These are phyloP conservation scores for Eupristina koningsbergeri DNA, from an alignment of 1,140 invertebrate genomes.

Conservation along the genomic window DNA sequence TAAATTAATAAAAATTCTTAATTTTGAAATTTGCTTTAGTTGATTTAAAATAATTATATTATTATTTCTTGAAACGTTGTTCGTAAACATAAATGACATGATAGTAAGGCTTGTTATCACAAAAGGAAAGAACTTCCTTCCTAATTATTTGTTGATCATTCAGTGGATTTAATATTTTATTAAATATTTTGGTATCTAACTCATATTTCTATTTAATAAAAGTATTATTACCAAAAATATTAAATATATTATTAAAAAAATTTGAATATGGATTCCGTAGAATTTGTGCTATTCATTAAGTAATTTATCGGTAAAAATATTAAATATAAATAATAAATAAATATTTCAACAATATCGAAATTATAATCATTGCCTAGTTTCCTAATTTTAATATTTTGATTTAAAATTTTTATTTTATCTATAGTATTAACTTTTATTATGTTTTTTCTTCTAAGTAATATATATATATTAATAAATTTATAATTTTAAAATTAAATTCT, in stretches of 20 bases:
- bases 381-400: too few relatives aligned
- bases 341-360: neutral
- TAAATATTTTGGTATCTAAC: constrained; percentile 5
- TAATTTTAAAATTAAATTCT: too few relatives aligned
- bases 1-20: too few relatives aligned
- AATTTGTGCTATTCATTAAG: neutral
- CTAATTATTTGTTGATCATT: constrained; percentile 26
- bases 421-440: too few relatives aligned
- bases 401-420: too few relatives aligned
- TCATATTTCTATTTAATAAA: neutral
- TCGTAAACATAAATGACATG: constrained; percentile 45
- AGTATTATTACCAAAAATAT: neutral
- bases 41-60: too few relatives aligned
- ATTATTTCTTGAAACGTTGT: too few relatives aligned
- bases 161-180: constrained; percentile 25
- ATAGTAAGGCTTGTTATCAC: constrained; percentile 36
- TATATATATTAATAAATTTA: too few relatives aligned
- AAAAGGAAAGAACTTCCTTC: constrained; percentile 47
- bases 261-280: neutral
- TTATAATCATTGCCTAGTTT: too few relatives aligned
- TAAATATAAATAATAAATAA: neutral
- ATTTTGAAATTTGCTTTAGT: too few relatives aligned
- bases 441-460: too few relatives aligned
- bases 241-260: neutral
- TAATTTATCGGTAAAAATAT: neutral